Evolutionary conservation across 2,113 vertebrate species (phyloP).

Genomic region (Microtus oregoni): DNA sequence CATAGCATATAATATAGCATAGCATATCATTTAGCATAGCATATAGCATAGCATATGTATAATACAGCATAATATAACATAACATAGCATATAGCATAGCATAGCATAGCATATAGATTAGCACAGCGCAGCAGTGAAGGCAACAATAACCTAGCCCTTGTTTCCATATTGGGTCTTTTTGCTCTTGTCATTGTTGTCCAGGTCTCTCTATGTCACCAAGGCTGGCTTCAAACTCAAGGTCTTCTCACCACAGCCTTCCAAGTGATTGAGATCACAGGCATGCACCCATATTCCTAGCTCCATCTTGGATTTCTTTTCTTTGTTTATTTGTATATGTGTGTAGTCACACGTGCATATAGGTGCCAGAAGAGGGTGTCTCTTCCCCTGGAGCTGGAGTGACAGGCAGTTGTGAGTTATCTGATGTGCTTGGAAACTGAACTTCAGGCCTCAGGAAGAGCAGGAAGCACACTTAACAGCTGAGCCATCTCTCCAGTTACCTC

Average conservation of each 20-base stretch:
- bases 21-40: rapidly evolving
- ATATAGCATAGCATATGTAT: too few species aligned
- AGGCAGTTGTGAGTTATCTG: neutral
- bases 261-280: neutral
- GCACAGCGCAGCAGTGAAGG: neutral
- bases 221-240: neutral
- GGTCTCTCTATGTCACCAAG: neutral
- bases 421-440: neutral
- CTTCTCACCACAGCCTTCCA: neutral
- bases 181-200: neutral
- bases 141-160: neutral
- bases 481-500: too few species aligned
- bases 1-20: neutral
- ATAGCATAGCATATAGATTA: neutral
- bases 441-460: neutral
- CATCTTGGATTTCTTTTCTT: neutral
- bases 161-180: neutral
- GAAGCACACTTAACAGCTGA: neutral
- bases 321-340: neutral
- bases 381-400: neutral
- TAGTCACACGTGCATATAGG: neutral
- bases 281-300: neutral
- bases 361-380: neutral
- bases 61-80: too few species aligned
- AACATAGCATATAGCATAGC: too few species aligned